phyloP scores from a whole-genome alignment of 2,113 vertebrate genomes.

The Microcebus tavaratra region DNA sequence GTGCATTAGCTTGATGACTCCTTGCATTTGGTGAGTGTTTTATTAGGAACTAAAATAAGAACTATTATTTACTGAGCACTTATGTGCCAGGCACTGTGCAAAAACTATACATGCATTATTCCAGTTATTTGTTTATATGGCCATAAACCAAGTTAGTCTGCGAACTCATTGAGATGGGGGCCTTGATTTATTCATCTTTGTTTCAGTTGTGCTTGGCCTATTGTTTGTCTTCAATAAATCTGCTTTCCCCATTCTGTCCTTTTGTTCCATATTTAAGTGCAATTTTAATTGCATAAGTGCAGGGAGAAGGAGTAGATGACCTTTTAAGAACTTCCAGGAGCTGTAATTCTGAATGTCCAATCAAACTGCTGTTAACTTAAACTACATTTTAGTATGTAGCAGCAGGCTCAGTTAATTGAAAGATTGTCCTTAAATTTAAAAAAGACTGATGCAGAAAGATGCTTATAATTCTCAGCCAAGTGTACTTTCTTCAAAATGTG shows the following conservation, averaged over 20 bases:
- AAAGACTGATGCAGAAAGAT: conserved; percentile 73
- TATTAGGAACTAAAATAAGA: conserved; percentile 38
- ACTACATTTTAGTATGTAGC: conserved; percentile 65
- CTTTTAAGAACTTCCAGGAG: conserved; percentile 70
- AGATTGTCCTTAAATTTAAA: conserved; percentile 65
- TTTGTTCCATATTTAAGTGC: conserved; percentile 48
- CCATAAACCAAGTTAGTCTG: conserved; percentile 34
- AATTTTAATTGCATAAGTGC: conserved; percentile 65
- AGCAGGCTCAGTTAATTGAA: conserved; percentile 71
- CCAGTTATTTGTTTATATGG: conserved; percentile 32
- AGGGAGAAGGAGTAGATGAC: conserved; percentile 55
- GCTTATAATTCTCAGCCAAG: conserved; percentile 68
- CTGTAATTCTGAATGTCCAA: conserved; percentile 64
- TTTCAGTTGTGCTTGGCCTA: neutral
- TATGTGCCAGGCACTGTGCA: neutral
- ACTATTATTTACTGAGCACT: conserved; percentile 21
- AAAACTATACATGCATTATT: conserved; percentile 7
- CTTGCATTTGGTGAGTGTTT: neutral
- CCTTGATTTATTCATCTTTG: conserved; percentile 10
- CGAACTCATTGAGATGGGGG: neutral
- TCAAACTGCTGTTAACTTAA: conserved; percentile 57
- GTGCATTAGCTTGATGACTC: conserved; percentile 7
- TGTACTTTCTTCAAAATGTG: conserved; percentile 55
- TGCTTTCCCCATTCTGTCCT: conserved; percentile 36
- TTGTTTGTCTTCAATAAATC: conserved; percentile 63